These are phyloP conservation scores for Cyprinella venusta DNA, from an alignment of 2,797 vertebrate species.

Conservation along the genomic window DNA sequence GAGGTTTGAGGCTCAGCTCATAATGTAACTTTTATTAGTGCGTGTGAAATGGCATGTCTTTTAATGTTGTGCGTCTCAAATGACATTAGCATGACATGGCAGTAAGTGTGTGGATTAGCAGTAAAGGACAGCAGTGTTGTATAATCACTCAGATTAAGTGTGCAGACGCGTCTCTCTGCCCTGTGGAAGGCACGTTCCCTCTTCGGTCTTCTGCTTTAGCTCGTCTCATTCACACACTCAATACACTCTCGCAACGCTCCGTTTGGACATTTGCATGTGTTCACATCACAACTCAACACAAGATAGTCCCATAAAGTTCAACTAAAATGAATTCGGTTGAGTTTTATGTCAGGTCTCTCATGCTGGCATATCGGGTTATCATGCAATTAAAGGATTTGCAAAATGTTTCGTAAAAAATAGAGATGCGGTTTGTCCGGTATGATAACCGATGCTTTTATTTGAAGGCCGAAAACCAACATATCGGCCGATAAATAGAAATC, in stretches of 20 bases:
- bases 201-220: not conserved
- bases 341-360: not conserved
- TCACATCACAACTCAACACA: constrained; percentile 13
- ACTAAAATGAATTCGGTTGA: constrained; percentile 41
- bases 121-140: constrained; percentile 20
- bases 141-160: constrained; percentile 16
- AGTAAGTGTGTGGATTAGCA: constrained; percentile 30
- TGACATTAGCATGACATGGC: constrained; percentile 34
- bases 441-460: too few species aligned
- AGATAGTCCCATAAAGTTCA: not conserved
- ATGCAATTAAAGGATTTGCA: not conserved
- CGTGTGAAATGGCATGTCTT: not conserved
- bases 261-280: constrained; percentile 52
- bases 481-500: too few species aligned
- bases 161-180: not conserved
- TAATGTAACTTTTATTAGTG: not conserved
- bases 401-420: not conserved
- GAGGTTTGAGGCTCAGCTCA: not conserved
- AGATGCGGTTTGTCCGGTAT: too few species aligned
- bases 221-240: not conserved
- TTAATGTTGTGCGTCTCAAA: constrained; percentile 5
- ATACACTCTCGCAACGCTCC: not conserved
- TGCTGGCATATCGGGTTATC: not conserved
- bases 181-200: not conserved
- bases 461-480: too few species aligned